Evolutionary conservation across 2,113 vertebrate genomes (phyloP).

Genomic region (Myocastor coypus): DNA sequence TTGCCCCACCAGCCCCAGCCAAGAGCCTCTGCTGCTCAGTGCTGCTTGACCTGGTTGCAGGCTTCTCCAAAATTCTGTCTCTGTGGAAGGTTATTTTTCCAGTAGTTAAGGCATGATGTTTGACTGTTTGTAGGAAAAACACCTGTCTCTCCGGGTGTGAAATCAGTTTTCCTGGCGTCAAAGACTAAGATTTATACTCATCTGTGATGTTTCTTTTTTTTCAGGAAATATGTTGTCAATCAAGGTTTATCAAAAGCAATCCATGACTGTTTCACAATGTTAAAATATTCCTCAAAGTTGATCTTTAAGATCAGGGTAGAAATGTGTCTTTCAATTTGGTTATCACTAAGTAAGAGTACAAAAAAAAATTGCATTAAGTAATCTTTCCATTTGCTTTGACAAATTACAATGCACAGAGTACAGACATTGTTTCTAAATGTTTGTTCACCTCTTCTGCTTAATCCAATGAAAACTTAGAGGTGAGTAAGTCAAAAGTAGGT

Average conservation of each 20-base stretch:
- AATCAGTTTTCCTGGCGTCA: background rate
- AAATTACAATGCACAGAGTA: background rate
- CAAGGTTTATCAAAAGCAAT: background rate
- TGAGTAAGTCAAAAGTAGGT: background rate
- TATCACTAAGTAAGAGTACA: background rate
- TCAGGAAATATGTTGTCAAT: background rate
- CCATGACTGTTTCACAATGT: background rate
- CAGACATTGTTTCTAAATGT: background rate
- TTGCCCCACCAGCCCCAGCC: no score
- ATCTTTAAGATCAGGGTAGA: background rate
- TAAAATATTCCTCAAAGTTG: background rate
- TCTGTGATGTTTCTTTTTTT: background rate
- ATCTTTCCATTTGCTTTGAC: background rate
- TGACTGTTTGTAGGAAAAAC: background rate
- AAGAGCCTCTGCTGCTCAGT: no score
- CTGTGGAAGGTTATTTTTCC: background rate
- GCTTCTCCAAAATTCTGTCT: background rate
- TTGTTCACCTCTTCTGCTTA: accelerated
- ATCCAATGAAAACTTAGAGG: background rate
- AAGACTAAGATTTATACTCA: background rate
- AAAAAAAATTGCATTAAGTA: background rate
- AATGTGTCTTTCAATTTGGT: background rate
- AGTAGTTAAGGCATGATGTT: background rate
- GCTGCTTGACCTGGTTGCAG: no score
- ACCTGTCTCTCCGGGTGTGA: background rate